A percentile compares a stretch with the other conserved stretches of the same genome.
Conservation (phyloP, 1,140 invertebrate genomes). For the Camponotus vicinus region DNA sequence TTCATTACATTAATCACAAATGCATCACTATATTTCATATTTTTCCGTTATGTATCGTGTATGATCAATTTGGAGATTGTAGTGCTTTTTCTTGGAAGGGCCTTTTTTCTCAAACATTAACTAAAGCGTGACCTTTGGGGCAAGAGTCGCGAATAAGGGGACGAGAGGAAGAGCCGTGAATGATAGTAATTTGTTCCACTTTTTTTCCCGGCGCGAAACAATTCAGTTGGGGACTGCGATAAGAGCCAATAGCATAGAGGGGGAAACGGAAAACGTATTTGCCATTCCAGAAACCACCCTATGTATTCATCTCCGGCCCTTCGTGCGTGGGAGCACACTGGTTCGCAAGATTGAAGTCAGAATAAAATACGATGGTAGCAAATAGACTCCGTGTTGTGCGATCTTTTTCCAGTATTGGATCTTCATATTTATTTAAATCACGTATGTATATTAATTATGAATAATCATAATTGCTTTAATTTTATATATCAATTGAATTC, state of each 20-base stretch:
- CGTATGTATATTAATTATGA: neutral
- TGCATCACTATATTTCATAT: neutral
- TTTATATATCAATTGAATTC: neutral
- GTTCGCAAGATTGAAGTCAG: slow-evolving; percentile 66
- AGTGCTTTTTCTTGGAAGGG: neutral
- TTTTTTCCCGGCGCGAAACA: slow-evolving; percentile 66
- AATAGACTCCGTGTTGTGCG: slow-evolving; percentile 42
- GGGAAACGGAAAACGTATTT: slow-evolving; percentile 65
- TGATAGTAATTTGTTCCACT: slow-evolving; percentile 66
- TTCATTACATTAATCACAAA: neutral
- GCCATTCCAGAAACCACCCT: slow-evolving; percentile 71
- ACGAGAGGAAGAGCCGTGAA: slow-evolving; percentile 33
- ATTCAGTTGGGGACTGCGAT: slow-evolving; percentile 64
- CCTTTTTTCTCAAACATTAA: slow-evolving; percentile 24
- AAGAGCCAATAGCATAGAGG: slow-evolving; percentile 66
- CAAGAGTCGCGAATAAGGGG: slow-evolving; percentile 33
- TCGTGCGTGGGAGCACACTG: slow-evolving; percentile 32
- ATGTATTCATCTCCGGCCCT: slow-evolving; percentile 62
- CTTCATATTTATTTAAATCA: neutral
- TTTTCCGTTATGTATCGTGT: slow-evolving; percentile 2
- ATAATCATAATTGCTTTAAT: neutral
- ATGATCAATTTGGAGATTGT: slow-evolving; percentile 7
- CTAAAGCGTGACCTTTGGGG: slow-evolving; percentile 24
- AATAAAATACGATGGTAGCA: slow-evolving; percentile 66
- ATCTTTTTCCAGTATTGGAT: neutral